Base-by-base conservation (phyloP, 2,797 vertebrate species). In the Oophaga sylvatica region DNA sequence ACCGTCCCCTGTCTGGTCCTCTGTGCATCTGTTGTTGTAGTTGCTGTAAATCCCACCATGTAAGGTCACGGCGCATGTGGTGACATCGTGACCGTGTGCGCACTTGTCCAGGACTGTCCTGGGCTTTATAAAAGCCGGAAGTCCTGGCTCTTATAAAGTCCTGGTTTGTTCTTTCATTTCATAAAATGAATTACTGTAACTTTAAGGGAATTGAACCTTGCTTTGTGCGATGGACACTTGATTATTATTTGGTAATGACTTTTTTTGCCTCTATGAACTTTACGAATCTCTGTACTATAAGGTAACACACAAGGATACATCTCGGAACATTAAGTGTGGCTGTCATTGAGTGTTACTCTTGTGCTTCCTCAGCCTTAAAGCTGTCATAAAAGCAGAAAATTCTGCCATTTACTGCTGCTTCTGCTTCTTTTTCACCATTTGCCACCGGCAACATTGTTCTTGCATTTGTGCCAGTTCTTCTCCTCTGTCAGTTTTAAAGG, bases 381-480 rank as follows among this genome's bases (percentile, higher is more conserved):
- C 48, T 80, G 84, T 80, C 84, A 80, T 68, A 70, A 70, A 80
- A 26, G 22, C 9, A 57, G 62, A 67, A 45, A 56, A 80, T 86
- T 81, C 77, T 41, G 65, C 77, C 62, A 71, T 70, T 80, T 80
- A 56, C 77, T 45, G 57, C 77, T 86, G 57, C 59, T 48, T 31
- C 59, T 59, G 35, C n/a, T 84, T 48, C 83, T 76, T 59, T 45
- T 76, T 63, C 65, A 29, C 65, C 77, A 26, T 19, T 57, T 80
- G 77, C 85, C 41, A 56, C 31, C 80, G 73, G 85, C 85, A 68
- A 80, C n/a, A 19, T 9, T 73, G 68, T 85, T 57, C 67, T 67
- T 86, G 85, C 67, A 45, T 59, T 57, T 57, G 77, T 86, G 77
- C 85, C 77, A 86, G 63, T 71, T 80, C 60, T 79, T 71, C 77